Percentiles rank a stretch among this genome's conserved stretches.
phyloP scores from a whole-genome alignment of 1,140 invertebrate genomes.

The Trichonephila clavipes region DNA sequence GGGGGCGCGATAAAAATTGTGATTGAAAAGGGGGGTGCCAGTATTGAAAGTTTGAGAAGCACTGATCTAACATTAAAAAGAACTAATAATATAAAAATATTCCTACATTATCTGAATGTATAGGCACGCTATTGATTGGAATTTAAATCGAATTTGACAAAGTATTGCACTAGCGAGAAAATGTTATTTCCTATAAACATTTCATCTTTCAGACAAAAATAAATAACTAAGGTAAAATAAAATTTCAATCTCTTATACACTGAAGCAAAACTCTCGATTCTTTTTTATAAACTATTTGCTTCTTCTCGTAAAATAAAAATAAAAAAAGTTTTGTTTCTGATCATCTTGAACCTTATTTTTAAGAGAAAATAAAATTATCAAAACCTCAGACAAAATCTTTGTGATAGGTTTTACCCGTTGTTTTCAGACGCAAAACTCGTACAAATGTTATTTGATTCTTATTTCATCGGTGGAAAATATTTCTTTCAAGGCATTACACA shows the following conservation, averaged over 20 bases:
- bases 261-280: not conserved
- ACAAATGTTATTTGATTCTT: conserved; percentile 33
- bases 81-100: too few relatives aligned
- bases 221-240: not conserved
- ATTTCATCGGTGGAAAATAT: not conserved
- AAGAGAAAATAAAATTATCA: not conserved
- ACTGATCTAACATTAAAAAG: too few relatives aligned
- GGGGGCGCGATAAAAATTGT: too few relatives aligned
- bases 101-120: too few relatives aligned
- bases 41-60: too few relatives aligned
- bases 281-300: not conserved
- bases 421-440: not conserved
- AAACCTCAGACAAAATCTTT: not conserved
- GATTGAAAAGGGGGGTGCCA: too few relatives aligned
- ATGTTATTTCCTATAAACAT: not conserved
- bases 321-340: not conserved
- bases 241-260: not conserved
- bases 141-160: not conserved
- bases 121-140: not conserved
- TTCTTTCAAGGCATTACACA: not conserved
- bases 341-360: not conserved
- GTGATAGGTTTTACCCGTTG: not conserved
- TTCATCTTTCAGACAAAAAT: not conserved
- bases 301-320: not conserved
- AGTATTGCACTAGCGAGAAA: not conserved